phyloP scores from a whole-genome alignment of 2,888 invertebrate genomes.

The Campoplex capitator region DNA sequence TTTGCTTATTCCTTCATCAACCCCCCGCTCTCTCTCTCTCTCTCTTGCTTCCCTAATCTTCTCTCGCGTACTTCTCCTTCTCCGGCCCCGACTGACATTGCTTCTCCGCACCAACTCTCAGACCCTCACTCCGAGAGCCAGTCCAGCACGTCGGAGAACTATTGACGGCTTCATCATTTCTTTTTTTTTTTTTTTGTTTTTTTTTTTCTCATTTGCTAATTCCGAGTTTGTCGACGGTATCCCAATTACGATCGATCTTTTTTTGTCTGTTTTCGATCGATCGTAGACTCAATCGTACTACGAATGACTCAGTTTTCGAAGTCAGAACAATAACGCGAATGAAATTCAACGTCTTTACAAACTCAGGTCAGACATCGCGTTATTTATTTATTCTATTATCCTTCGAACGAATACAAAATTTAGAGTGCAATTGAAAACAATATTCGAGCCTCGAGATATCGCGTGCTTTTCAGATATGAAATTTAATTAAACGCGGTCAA shows the following conservation, averaged over 20 bases:
- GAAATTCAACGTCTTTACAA: not conserved
- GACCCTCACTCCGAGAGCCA: slow-evolving; percentile 15
- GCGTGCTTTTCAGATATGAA: not conserved
- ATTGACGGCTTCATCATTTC: slow-evolving; percentile 27
- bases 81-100: slow-evolving; percentile 53
- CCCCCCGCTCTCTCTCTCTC: not conserved
- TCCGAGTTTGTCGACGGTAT: not conserved
- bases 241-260: not conserved
- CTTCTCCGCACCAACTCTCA: not conserved
- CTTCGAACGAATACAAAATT: not conserved
- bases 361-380: not conserved
- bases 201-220: slow-evolving; percentile 9
- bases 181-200: not conserved
- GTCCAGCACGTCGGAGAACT: slow-evolving; percentile 36
- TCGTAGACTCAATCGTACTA: not conserved
- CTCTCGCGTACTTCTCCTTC: slow-evolving; percentile 48
- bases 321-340: not conserved
- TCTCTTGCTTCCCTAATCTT: slow-evolving; percentile 43
- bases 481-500: not conserved
- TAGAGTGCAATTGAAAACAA: not conserved
- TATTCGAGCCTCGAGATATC: not conserved
- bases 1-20: slow-evolving; percentile 17
- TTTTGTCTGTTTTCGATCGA: not conserved
- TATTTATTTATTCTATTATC: not conserved
- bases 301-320: not conserved